These are phyloP conservation scores for Melanotaenia boesemani DNA, from an alignment of 2,797 vertebrate species.

Conservation along the genomic window DNA sequence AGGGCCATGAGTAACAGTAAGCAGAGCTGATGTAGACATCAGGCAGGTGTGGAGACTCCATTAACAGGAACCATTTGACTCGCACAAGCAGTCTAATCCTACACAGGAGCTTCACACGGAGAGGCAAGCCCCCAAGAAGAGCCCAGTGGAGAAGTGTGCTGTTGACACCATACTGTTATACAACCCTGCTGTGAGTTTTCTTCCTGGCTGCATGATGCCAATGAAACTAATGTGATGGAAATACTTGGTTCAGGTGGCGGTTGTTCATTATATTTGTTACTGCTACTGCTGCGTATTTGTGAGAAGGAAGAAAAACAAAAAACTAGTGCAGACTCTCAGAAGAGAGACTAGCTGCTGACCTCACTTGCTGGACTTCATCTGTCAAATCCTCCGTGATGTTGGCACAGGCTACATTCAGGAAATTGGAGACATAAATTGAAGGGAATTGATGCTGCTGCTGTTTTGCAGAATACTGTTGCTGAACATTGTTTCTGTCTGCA, in stretches of 20 bases:
- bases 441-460: slow-evolving; percentile 70
- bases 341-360: slow-evolving; percentile 62
- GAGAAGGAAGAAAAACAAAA: slow-evolving; percentile 20
- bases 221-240: slow-evolving; percentile 75
- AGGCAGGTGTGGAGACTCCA: slow-evolving; percentile 72
- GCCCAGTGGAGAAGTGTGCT: slow-evolving; percentile 64
- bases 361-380: slow-evolving; percentile 66
- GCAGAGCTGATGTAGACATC: slow-evolving; percentile 66
- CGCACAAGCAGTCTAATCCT: slow-evolving; percentile 73
- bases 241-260: slow-evolving; percentile 62
- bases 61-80: slow-evolving; percentile 76
- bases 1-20: slow-evolving; percentile 53
- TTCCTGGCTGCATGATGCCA: slow-evolving; percentile 66
- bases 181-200: slow-evolving; percentile 70
- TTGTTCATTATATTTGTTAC: slow-evolving; percentile 71
- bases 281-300: slow-evolving; percentile 55
- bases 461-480: slow-evolving; percentile 64
- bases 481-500: slow-evolving; percentile 67
- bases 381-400: slow-evolving; percentile 65
- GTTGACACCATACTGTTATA: slow-evolving; percentile 74
- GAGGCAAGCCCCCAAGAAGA: slow-evolving; percentile 71
- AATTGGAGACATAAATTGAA: slow-evolving; percentile 77
- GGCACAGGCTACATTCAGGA: slow-evolving; percentile 59
- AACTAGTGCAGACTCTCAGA: slow-evolving; percentile 51
- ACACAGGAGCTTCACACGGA: slow-evolving; percentile 73